Evolutionary conservation across 2,113 vertebrate genomes (phyloP).

Genomic region (Nothocercus nigrocapillus): DNA sequence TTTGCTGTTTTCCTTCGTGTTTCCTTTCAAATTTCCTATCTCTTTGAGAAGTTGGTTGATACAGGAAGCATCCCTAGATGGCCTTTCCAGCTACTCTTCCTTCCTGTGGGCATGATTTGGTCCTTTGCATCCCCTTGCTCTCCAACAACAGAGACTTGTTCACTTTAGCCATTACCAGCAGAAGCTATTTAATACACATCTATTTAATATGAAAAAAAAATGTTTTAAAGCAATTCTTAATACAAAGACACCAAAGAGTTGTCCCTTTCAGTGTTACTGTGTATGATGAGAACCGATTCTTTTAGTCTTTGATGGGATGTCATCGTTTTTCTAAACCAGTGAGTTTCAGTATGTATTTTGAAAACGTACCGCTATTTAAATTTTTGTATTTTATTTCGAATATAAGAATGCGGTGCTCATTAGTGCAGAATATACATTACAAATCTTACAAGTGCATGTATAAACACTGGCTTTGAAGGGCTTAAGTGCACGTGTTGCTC

Average conservation of each 20-base stretch:
- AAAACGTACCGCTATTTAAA: neutral
- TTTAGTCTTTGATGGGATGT: neutral
- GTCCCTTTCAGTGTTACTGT: neutral
- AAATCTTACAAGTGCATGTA: neutral
- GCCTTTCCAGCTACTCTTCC: constrained; percentile 2
- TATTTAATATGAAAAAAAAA: neutral
- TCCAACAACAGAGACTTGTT: neutral
- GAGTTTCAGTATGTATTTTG: neutral
- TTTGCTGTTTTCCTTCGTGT: constrained; percentile 1
- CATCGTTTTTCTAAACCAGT: neutral
- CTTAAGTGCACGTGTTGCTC: neutral
- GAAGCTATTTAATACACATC: neutral
- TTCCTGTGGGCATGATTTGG: neutral
- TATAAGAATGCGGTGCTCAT: neutral
- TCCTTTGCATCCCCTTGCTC: neutral
- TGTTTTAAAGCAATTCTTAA: neutral
- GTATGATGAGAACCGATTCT: neutral
- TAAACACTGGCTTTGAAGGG: neutral
- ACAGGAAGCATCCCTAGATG: neutral
- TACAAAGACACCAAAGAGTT: neutral
- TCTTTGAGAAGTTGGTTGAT: constrained; percentile 31
- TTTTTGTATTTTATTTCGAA: neutral
- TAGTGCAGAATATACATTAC: neutral
- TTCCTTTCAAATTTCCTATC: constrained; percentile 4
- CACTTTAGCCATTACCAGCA: neutral